Base-by-base conservation (phyloP, 2,888 invertebrate genomes). In the Ophion obscuratus region DNA sequence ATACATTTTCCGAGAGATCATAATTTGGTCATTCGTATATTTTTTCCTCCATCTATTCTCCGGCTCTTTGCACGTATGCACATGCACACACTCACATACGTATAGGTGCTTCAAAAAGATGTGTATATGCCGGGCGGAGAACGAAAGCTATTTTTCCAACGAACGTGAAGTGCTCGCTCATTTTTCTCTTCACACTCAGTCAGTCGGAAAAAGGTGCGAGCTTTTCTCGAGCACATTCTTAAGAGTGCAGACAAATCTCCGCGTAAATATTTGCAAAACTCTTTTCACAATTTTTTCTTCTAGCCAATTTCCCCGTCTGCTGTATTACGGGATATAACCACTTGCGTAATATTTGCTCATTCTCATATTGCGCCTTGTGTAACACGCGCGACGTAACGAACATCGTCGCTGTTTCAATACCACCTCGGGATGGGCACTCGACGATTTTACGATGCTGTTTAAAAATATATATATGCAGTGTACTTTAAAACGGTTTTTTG, bases 241-340 rank as follows among this genome's bases (percentile, higher is more conserved):
- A 31, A 31, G n/a, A 62, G 24, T 24, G 47, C 36, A 44, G 27
- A 59, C 40, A 71, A 84, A 80, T 84, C 61, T 81, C 73, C 27
- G 31, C 36, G 71, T 61, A 81, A 84, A 84, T 74, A 84, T 84
- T 81, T 81, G 67, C 47, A 66, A 40, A 47, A 27, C 47, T 71
- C 71, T 61, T 36, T 53, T 11, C 71, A 10, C 57, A 20, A 36
- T 62, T 10, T 59, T 70, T 66, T 44, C 31, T n/a, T 75, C 53
- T 53, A 53, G 53, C 53, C 53, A 53, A 53, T 53, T 53, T 53
- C 3, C 17, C 5, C 53, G 53, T 53, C 53, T 53, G 53, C 53
- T 53, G 17, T 20, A 68, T 20, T 24, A 40, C 67, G 14, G 10
- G 40, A n/a, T n/a, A 36, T n/a, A 40, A 67, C 36, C 53, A 53